phyloP scores from a whole-genome alignment of 2,113 vertebrate genomes.

The Calyptomena viridis region DNA sequence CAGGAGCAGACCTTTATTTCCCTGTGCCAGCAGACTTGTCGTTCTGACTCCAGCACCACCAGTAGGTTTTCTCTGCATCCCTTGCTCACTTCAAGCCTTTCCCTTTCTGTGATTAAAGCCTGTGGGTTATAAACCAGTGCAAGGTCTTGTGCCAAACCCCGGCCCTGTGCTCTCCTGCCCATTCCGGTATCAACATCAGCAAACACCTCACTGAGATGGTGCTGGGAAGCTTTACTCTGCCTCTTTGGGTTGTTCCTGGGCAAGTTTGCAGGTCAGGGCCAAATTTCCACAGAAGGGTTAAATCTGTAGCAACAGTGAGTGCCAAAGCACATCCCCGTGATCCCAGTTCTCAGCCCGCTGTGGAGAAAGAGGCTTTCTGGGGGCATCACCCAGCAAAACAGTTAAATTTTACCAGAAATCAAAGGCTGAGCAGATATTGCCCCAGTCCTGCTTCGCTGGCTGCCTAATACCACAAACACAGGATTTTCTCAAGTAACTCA shows the following conservation, averaged over 20 bases:
- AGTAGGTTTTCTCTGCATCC: rapidly evolving
- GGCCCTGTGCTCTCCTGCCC: not conserved
- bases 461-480: not conserved
- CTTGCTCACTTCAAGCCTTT: not conserved
- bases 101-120: not conserved
- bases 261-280: too few relatives aligned
- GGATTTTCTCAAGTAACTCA: not conserved
- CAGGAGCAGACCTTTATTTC: not conserved
- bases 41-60: not conserved
- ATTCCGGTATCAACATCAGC: not conserved
- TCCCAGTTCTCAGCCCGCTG: not conserved
- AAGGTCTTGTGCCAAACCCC: too few relatives aligned
- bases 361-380: not conserved
- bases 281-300: not conserved
- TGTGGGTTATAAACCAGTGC: not conserved
- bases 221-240: not conserved
- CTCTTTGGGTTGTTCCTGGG: not conserved
- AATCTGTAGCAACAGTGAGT: not conserved
- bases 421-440: not conserved
- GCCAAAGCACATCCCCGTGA: not conserved
- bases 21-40: not conserved
- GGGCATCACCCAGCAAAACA: not conserved
- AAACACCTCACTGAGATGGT: rapidly evolving
- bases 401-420: not conserved
- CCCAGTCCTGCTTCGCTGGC: rapidly evolving